Percentiles rank a stretch among this genome's conserved stretches.
phyloP scores from a whole-genome alignment of 2,113 vertebrate species.

The Caloenas nicobarica region DNA sequence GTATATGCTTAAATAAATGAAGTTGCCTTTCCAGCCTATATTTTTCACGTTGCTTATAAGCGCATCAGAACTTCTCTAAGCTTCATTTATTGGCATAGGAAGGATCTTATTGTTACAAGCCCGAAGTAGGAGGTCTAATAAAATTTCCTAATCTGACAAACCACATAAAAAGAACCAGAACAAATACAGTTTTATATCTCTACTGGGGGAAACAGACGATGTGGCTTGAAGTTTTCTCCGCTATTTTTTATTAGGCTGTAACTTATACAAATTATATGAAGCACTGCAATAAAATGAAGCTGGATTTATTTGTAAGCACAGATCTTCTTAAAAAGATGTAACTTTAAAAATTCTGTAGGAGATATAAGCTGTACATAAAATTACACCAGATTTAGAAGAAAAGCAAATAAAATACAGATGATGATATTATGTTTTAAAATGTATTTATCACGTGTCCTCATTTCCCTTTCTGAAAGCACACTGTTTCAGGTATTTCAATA shows the following conservation, averaged over 20 bases:
- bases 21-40: conserved; percentile 18
- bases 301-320: conserved; percentile 21
- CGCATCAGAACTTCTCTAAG: conserved; percentile 27
- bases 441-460: not conserved
- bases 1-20: conserved; percentile 58
- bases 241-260: conserved; percentile 36
- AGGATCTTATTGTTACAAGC: conserved; percentile 33
- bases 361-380: conserved; percentile 27
- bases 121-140: conserved; percentile 21
- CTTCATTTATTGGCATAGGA: conserved; percentile 24
- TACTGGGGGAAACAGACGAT: not conserved
- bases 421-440: not conserved
- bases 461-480: not conserved
- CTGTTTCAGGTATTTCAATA: not conserved
- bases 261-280: conserved; percentile 16
- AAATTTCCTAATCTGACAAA: conserved; percentile 62
- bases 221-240: conserved; percentile 20
- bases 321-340: conserved; percentile 19
- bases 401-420: conserved; percentile 19
- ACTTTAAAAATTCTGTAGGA: not conserved
- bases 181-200: conserved; percentile 44
- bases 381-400: not conserved
- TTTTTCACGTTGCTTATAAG: conserved; percentile 29
- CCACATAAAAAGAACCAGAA: not conserved
- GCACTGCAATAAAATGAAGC: not conserved